These are phyloP conservation scores for Halcyon malimbica DNA, from an alignment of 2,113 vertebrate species.

Conservation along the genomic window DNA sequence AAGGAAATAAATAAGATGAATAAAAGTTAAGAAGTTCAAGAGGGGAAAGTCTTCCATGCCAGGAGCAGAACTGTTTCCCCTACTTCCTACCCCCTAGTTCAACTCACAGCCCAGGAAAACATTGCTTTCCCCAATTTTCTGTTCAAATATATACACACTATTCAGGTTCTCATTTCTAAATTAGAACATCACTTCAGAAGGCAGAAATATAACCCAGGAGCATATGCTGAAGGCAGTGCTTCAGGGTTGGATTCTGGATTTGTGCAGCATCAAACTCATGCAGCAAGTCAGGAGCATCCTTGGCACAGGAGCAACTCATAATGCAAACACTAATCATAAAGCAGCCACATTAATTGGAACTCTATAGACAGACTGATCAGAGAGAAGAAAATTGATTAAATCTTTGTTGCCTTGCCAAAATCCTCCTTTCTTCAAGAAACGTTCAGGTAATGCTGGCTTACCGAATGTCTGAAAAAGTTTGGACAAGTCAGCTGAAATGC, in stretches of 20 bases:
- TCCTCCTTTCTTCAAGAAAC: neutral
- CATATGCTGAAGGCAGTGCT: neutral
- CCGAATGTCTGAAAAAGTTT: neutral
- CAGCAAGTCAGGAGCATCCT: neutral
- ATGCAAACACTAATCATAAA: neutral
- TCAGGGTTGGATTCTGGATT: neutral
- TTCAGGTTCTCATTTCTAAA: neutral
- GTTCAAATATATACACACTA: accelerated
- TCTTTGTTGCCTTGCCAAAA: neutral
- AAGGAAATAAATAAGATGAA: neutral
- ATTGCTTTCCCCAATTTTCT: neutral
- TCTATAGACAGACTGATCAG: neutral
- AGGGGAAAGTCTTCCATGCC: neutral
- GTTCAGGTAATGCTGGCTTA: neutral
- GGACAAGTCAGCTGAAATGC: neutral
- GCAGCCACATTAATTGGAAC: neutral
- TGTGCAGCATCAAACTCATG: neutral
- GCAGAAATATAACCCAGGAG: neutral
- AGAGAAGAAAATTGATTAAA: neutral
- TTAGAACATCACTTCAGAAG: neutral
- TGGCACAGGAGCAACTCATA: neutral
- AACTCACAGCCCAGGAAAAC: neutral
- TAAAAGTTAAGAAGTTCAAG: neutral
- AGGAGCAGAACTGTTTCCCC: neutral
- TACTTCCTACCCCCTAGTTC: neutral